Base-by-base conservation (phyloP, 2,797 vertebrate genomes). In the Steatocranus sp. region DNA sequence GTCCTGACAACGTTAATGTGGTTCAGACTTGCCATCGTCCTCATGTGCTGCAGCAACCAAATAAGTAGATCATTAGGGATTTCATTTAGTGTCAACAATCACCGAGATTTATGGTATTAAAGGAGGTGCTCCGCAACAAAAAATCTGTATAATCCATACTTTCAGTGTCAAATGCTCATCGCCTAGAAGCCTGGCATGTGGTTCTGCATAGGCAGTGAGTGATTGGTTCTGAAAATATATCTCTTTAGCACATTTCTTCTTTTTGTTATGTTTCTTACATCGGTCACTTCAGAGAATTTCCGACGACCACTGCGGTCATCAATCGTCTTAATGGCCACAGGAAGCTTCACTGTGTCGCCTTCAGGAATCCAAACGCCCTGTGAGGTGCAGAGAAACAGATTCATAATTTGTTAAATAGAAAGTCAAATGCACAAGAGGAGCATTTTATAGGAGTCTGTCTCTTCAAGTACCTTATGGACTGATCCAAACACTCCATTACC, bases 281-380 rank as follows among this genome's bases (percentile, higher is more conserved):
- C 97, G 7, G 97, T 99, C 78, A 97, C 87, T 68, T 96, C 94
- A 41, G 95, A 94, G 92, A 98, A 99, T 41, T 95, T 96, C 75
- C 98, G 97, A 63, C 96, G 95, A 41, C 97, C 97, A 5, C 93
- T 97, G 80, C 96, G 97, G 87, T 98, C 98, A 75, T 97, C 95
- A 81, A 98, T 97, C 11, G 97, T 97, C 93, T 98, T 99, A 89
- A 99, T 98, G 85, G 97, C 97, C 79, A 99, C 98, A 20, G 98
- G 98, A 89, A 99, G 97, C 94, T 99, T 99, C 83, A 99, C 96
- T 8, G 97, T 97, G 78, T 99, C 98, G 0, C 98, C 97, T 15
- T 99, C 98, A 11, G 98, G 98, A 89, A 98, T 98, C 98, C 98
- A 99, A 78, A 98, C 61, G 2, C 98, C 98, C 98, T 99, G 87